Percentiles rank a stretch among this genome's conserved stretches.
These are phyloP conservation scores for Cirrhinus mrigala DNA, from an alignment of 2,797 vertebrate species.

Conservation along the genomic window DNA sequence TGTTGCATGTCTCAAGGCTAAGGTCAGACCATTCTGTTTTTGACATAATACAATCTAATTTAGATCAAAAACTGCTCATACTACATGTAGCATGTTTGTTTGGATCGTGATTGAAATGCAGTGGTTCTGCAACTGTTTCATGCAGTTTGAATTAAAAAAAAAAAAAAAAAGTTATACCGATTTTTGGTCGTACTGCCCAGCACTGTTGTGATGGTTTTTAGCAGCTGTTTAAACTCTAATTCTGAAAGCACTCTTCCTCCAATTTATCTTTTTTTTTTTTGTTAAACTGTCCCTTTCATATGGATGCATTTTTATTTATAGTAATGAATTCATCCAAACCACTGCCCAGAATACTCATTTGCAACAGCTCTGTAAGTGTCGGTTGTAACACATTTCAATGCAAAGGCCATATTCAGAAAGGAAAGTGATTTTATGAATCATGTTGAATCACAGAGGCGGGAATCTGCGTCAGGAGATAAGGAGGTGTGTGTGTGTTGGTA, in stretches of 20 bases:
- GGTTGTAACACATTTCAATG: background rate
- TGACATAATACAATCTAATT: no score
- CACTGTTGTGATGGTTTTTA: background rate
- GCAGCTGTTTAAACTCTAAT: background rate
- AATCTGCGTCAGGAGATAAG: slow-evolving; percentile 16
- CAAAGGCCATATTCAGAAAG: slow-evolving; percentile 17
- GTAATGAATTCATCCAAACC: background rate
- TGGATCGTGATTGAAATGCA: no score
- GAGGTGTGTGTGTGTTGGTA: slow-evolving; percentile 39
- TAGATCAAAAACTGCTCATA: no score
- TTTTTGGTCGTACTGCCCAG: no score
- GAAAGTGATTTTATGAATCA: slow-evolving; percentile 46
- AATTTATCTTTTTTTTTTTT: background rate
- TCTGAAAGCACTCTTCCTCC: background rate
- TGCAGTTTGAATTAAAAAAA: no score
- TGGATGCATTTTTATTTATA: background rate
- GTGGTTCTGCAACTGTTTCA: no score
- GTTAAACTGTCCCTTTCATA: background rate
- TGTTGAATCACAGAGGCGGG: slow-evolving; percentile 19
- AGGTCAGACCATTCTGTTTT: no score
- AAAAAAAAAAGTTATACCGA: no score
- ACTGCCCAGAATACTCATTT: background rate
- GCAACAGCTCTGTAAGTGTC: slow-evolving; percentile 1
- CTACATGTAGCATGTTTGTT: no score
- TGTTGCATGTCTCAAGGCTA: no score